phyloP scores from a whole-genome alignment of 2,888 invertebrate species.

The Venustoraphidia nigricollis region DNA sequence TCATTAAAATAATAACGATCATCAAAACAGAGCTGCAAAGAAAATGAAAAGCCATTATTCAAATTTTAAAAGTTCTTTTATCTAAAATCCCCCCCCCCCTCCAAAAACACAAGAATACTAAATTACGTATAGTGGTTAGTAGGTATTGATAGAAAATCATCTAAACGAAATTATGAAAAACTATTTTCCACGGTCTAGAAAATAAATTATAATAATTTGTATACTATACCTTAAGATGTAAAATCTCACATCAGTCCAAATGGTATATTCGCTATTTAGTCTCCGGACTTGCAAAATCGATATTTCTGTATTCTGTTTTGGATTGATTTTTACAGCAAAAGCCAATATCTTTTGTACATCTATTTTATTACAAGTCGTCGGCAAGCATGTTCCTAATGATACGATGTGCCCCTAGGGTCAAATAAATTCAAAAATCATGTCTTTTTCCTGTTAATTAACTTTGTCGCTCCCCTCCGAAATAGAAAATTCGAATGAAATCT shows the following conservation, averaged over 20 bases:
- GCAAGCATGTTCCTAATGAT: conserved; percentile 1
- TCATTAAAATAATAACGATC: conserved; percentile 1
- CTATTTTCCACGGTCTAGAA: too few species aligned
- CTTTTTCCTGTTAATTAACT: not conserved
- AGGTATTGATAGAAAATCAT: too few species aligned
- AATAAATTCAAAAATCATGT: not conserved
- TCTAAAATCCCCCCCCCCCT: too few species aligned
- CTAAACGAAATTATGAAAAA: too few species aligned
- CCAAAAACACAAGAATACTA: too few species aligned
- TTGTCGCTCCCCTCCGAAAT: too few species aligned
- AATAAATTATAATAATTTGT: not conserved
- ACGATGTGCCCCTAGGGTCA: not conserved
- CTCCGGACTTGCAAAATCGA: not conserved
- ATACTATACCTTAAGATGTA: conserved; percentile 7
- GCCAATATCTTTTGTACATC: not conserved
- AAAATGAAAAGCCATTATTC: not conserved
- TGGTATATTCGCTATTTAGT: conserved; percentile 4
- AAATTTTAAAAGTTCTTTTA: not conserved
- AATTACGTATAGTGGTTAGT: too few species aligned
- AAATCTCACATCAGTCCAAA: conserved; percentile 6
- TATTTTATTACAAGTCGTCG: not conserved
- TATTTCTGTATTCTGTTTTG: not conserved
- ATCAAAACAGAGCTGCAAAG: conserved; percentile 3
- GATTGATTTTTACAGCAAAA: not conserved
- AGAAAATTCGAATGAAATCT: too few species aligned